Conservation (phyloP, 2,888 invertebrate genomes). For the Macroteleia sp. region DNA sequence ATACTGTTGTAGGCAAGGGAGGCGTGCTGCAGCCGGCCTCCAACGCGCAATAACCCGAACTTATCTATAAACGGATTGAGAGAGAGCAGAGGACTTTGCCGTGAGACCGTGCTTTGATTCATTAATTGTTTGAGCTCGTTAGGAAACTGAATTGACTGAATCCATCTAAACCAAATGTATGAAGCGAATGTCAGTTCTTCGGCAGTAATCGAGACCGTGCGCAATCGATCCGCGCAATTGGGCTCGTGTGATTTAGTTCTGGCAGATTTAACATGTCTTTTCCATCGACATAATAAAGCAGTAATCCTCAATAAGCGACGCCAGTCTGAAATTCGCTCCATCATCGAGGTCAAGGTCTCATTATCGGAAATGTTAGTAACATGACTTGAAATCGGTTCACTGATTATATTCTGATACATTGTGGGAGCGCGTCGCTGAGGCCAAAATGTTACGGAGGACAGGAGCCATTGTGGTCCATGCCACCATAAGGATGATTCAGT, state of each 20-base stretch:
- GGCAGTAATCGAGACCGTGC: not conserved
- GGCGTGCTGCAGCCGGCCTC: not conserved
- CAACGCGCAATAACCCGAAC: not conserved
- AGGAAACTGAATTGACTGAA: not conserved
- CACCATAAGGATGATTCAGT: not conserved
- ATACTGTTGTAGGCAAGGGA: not conserved
- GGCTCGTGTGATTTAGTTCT: not conserved
- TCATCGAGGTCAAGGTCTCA: not conserved
- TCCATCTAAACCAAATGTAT: not conserved
- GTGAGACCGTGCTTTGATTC: not conserved
- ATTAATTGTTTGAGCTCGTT: not conserved
- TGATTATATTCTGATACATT: not conserved
- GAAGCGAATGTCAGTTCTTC: not conserved
- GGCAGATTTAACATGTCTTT: not conserved
- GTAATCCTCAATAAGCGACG: not conserved
- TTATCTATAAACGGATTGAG: not conserved
- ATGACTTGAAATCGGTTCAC: not conserved
- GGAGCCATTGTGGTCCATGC: constrained; percentile 12
- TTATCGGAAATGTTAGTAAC: not conserved
- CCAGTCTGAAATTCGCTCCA: not conserved
- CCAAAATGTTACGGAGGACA: not conserved
- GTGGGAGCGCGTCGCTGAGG: not conserved
- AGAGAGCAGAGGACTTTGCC: not conserved
- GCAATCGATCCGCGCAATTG: not conserved
- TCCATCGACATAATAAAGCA: not conserved